Percentiles rank a stretch among this genome's conserved stretches.
phyloP scores from a whole-genome alignment of 2,797 vertebrate species.

The Alauda arvensis region DNA sequence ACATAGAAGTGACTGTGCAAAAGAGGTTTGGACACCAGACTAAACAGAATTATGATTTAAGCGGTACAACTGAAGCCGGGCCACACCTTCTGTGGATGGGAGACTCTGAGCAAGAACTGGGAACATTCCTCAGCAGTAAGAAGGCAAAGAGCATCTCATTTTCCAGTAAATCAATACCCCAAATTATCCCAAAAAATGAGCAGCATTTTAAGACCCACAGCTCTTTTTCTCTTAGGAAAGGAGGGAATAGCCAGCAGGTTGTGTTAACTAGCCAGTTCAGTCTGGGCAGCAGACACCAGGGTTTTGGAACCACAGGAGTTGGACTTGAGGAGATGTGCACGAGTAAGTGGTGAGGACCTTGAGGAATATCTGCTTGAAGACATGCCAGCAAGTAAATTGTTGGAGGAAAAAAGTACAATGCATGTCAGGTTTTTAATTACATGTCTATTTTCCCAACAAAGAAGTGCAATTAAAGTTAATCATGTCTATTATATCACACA shows the following conservation, averaged over 20 bases:
- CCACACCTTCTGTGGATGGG: not conserved
- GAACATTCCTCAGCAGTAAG: not conserved
- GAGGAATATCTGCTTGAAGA: slow-evolving; percentile 9
- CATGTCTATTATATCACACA: slow-evolving; percentile 55
- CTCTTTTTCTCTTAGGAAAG: not conserved
- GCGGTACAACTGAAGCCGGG: not conserved
- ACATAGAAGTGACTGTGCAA: not conserved
- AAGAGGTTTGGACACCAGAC: not conserved
- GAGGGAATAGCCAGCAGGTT: not conserved
- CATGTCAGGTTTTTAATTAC: slow-evolving; percentile 62
- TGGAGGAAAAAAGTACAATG: slow-evolving; percentile 17
- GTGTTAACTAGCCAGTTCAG: not conserved
- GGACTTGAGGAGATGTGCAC: not conserved
- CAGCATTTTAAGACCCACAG: not conserved
- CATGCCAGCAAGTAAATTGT: slow-evolving; percentile 33
- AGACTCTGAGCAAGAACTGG: not conserved
- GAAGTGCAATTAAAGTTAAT: slow-evolving; percentile 60
- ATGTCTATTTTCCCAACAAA: slow-evolving; percentile 62
- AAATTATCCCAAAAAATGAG: not conserved
- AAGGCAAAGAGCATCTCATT: not conserved
- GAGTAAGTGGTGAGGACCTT: not conserved
- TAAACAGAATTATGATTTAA: not conserved
- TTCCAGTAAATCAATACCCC: not conserved
- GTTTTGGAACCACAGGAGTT: not conserved
- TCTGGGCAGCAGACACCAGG: fast-evolving